A percentile compares a stretch with the other conserved stretches of the same genome.
Conservation (phyloP, 2,113 vertebrate species). For the Maccullochella peelii region DNA sequence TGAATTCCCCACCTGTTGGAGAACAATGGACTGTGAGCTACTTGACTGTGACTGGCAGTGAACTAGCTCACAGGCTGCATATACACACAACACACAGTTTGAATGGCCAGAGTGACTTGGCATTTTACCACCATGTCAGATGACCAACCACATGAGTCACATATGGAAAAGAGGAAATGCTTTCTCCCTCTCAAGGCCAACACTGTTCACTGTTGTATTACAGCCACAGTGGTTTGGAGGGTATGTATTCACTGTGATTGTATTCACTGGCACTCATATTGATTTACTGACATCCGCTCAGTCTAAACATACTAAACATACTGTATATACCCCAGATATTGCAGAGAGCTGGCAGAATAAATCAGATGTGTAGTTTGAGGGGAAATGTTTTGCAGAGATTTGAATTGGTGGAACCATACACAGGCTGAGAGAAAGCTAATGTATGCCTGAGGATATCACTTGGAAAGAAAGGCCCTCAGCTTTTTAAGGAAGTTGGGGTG, state of each 20-base stretch:
- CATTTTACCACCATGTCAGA: constrained; percentile 16
- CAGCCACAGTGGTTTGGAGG: neutral
- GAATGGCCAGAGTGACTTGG: neutral
- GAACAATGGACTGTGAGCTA: constrained; percentile 14
- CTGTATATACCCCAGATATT: neutral
- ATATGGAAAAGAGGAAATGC: constrained; percentile 29
- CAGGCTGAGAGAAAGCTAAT: neutral
- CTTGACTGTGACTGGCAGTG: neutral
- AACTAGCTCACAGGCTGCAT: neutral
- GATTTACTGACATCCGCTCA: neutral
- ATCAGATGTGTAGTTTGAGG: neutral
- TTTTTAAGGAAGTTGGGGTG: neutral
- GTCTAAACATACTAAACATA: neutral
- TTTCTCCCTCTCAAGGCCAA: neutral
- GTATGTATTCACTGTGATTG: no score
- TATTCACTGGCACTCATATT: neutral
- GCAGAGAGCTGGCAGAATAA: neutral
- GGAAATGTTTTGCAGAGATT: neutral
- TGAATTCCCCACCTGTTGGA: constrained; percentile 5
- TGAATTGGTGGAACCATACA: neutral
- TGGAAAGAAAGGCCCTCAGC: neutral
- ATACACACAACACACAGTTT: neutral
- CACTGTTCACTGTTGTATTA: neutral
- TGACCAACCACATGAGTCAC: constrained; percentile 35
- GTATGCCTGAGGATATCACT: neutral